Evolutionary conservation across 2,888 invertebrate species (phyloP), one percentile per base, ranked within the genome.

Genomic region (Choristoneura rosaceana): DNA sequence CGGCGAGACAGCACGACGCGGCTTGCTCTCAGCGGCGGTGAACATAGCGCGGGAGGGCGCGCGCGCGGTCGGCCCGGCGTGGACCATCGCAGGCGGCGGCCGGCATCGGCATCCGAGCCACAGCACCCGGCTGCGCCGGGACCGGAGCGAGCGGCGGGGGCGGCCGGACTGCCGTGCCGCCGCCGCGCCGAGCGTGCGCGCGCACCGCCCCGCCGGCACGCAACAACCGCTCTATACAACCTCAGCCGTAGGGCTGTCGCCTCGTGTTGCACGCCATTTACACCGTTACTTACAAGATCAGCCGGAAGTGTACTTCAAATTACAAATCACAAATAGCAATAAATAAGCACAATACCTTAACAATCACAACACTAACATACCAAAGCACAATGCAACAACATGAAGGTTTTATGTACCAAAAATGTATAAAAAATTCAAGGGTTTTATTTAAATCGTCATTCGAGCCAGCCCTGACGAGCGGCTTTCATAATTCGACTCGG

Each of bases 71-170:
- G 92, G 93, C 92, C 94, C 93, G 92, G 94, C 89, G 88, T 93
- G 94, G 93, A 94, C 94, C 94, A 94, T 94, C 87, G 94, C 94
- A 92, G 87, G 90, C 92, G 92, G 92, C 89, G 91, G 89, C 92
- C 92, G 93, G 92, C 92, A 90, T 93, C 94, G 92, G 93, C 92
- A 92, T 91, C 92, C 92, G 92, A 91, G 86, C 92, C 89, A 85
- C 84, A 86, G 91, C 68, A 64, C 91, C 90, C 91, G 90, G 92
- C 91, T 84, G 88, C 89, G 91, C 91, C 90, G 91, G 91, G 85
- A 90, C 90, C 91, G 89, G 87, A 80, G 87, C 87, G 89, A 88
- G 90, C 89, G 91, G 92, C 88, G 92, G 90, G 90, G 90, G 90
- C 90, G 88, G 87, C 90, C 82, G 87, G 87, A 91, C 92, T 91